Conservation (phyloP, 2,888 invertebrate species). For the Ochlodes sylvanus region DNA sequence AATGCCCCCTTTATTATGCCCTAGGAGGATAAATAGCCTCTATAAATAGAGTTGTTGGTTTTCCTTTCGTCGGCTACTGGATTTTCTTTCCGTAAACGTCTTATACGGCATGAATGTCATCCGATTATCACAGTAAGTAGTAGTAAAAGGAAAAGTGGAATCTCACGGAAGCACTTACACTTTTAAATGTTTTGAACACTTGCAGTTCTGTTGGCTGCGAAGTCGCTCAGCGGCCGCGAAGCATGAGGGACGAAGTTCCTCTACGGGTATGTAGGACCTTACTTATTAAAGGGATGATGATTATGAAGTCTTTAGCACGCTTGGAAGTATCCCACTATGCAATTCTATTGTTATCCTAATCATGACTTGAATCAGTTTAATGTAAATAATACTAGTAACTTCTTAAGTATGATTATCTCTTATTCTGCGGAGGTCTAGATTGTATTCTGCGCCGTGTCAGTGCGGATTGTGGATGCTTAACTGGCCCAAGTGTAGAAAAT, state of each 20-base stretch:
- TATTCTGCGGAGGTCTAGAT: too few species aligned
- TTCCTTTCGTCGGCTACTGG: conserved; percentile 40
- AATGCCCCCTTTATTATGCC: conserved; percentile 38
- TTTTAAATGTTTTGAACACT: conserved; percentile 21
- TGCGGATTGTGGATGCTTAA: too few species aligned
- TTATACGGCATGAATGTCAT: conserved; percentile 36
- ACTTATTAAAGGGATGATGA: too few species aligned
- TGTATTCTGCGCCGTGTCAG: too few species aligned
- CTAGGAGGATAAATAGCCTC: conserved; percentile 40
- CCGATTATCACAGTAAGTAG: conserved; percentile 32
- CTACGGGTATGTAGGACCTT: too few species aligned
- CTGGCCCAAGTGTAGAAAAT: too few species aligned
- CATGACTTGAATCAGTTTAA: too few species aligned
- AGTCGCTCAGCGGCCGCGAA: neutral
- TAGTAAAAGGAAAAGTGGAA: conserved; percentile 30
- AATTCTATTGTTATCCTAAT: too few species aligned
- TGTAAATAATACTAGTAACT: too few species aligned
- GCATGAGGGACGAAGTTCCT: neutral
- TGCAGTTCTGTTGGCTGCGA: neutral
- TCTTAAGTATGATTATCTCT: too few species aligned
- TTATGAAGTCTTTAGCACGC: too few species aligned
- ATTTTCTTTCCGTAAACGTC: conserved; percentile 36
- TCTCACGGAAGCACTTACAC: conserved; percentile 18
- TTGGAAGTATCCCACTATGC: too few species aligned
- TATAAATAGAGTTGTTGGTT: conserved; percentile 43